Base-by-base conservation (phyloP, 2,888 invertebrate species). In the Ormyrus pomaceus region DNA sequence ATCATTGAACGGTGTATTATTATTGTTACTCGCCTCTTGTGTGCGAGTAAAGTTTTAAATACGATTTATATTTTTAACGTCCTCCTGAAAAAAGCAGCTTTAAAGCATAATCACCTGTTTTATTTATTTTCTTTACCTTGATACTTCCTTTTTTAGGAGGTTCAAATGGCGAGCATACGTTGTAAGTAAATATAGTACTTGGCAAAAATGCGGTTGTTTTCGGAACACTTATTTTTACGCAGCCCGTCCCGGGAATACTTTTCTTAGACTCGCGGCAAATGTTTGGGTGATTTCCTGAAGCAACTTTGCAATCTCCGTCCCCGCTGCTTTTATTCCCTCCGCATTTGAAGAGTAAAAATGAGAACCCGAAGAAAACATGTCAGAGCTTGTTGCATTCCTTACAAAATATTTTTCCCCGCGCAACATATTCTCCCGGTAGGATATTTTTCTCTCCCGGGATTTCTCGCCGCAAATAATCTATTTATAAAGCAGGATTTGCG, bases 141-240 rank as follows among this genome's bases (percentile, higher is more conserved):
- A 48, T 48, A 8, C 48, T n/a, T n/a, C n/a, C 48, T n/a, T 46
- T 19, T 13, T 34, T 10, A 34, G 53, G 8, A 53, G 10, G 34
- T 68, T 46, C 34, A 68, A 45, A 51, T 50, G 51, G 34, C 6
- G 55, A 58, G 5, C 34, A 19, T 8, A 53, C 59, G 55, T 9
- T 55, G 53, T 4, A 9, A 62, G n/a, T 62, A 71, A 71, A 71
- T 59, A 62, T 72, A 72, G 62, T n/a, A 55, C 46, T 55, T 45
- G 62, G 46, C 51, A 64, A 64, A 62, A 72, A 61, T 72, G 59
- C 61, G 61, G 61, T 51, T 72, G 62, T 50, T 72, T 72, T 72
- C 61, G 51, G 72, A 69, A 46, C 69, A 56, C 69, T 58, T 70
- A 58, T 70, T 70, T 70, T 70, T 70, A 48, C 70, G 48, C 58